These are phyloP conservation scores for Gymnosoma rotundatum DNA, from an alignment of 2,888 invertebrate genomes.

Conservation along the genomic window DNA sequence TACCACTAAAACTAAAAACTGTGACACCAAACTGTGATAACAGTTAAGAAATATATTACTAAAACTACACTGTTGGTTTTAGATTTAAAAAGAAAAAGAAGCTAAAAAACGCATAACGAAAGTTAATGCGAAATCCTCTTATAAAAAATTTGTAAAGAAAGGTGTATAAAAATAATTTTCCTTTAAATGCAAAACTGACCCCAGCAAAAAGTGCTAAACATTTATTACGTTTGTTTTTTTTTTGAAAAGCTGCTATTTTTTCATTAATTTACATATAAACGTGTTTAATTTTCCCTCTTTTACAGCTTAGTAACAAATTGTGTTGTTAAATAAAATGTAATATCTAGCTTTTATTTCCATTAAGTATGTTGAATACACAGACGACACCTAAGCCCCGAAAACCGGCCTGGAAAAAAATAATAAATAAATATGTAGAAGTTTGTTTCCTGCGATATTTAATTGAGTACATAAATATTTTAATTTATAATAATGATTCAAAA, in stretches of 20 bases:
- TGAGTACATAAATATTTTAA: no score
- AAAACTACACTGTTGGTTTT: no score
- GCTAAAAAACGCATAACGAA: not conserved
- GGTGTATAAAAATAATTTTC: conserved; percentile 26
- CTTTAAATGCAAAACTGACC: not conserved
- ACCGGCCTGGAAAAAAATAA: not conserved
- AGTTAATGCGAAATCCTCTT: conserved; percentile 30
- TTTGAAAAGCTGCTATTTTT: not conserved
- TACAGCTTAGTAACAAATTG: conserved; percentile 19
- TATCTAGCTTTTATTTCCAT: conserved; percentile 43
- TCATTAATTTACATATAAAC: conserved; percentile 56
- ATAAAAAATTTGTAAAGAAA: not conserved
- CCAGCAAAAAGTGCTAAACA: conserved; percentile 44
- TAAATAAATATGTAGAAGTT: no score
- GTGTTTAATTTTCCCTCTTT: conserved; percentile 23
- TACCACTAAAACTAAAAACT: no score
- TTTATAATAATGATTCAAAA: no score
- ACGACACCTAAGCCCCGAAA: not conserved
- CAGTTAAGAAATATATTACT: no score
- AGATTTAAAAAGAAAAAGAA: conserved; percentile 8
- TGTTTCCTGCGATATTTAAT: no score
- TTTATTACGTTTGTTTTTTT: conserved; percentile 17
- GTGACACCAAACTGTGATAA: conserved; percentile 12
- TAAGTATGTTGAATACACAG: conserved; percentile 28
- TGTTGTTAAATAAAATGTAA: conserved; percentile 21